Evolutionary conservation across 2,113 vertebrate species (phyloP), one percentile per base, ranked within the genome.

Genomic region (Cathartes aura): DNA sequence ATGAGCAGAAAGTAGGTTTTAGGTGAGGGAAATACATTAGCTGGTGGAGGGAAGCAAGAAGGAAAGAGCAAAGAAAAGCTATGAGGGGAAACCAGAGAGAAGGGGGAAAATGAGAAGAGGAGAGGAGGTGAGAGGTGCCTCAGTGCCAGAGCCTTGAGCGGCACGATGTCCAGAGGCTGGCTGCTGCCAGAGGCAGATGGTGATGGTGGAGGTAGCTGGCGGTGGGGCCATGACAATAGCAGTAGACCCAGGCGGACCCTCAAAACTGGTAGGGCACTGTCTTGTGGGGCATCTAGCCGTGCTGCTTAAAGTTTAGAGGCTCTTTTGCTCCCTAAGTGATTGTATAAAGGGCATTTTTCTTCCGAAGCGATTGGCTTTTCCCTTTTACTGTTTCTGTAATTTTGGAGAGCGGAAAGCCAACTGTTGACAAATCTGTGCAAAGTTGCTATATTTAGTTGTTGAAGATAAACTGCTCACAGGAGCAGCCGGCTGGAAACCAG

Each of bases 81-180:
- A 0, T 8, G 15, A 8, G 5, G 15, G 12, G 8, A 56, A 75
- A 48, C 15, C 7, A 48, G 56, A 45, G 30, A 34, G 26, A 74
- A 75, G 18, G 12, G 18, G 7, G 5, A 22, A 55, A 59, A 40
- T 12, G 15, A 52, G 45, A 10, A 16, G 71, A 48, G 63, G 34
- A 50, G 53, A 38, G 19, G 8, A 52, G n/a, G 5, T 42, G 34
- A 59, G 59, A 36, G 9, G 6, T 76, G 23, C 8, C 20, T 40
- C 42, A 58, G 19, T 0, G 0, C 24, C 47, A 59, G 43, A 66
- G 4, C 6, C 8, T 71, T 23, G 52, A 40, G 38, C 0, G 3
- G 9, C 6, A 3, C 9, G 23, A 12, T 64, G 40, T 22, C n/a
- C 23, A 40, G 42, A 42, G 68, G 15, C 36, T 72, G 5, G 38